Percentiles rank a stretch among this genome's conserved stretches.
These are phyloP conservation scores for Astreopora myriophthalma DNA, from an alignment of 64 coral and sea anemone species.

Conservation along the genomic window DNA sequence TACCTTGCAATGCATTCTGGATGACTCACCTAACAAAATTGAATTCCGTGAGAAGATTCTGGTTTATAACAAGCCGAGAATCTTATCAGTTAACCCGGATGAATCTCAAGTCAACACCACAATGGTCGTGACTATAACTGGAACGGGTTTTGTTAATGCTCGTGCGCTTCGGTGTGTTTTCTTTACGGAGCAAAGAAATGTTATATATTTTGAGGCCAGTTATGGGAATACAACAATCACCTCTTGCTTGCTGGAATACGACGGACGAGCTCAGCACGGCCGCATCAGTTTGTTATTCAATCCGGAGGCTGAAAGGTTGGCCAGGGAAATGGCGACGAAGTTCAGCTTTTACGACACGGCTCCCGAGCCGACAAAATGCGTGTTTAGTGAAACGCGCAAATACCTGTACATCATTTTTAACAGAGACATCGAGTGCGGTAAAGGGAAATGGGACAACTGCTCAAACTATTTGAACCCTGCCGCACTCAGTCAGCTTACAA, in stretches of 20 bases:
- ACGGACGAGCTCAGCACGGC: not conserved
- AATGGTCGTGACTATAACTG: constrained; percentile 54
- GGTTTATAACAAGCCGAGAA: not conserved
- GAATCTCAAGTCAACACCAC: constrained; percentile 8
- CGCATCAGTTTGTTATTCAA: not conserved
- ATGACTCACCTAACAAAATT: not conserved
- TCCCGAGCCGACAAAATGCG: not conserved
- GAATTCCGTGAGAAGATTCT: not conserved
- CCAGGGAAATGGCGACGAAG: not conserved
- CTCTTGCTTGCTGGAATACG: not conserved
- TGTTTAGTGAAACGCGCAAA: not conserved
- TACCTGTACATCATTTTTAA: not conserved
- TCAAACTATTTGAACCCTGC: not conserved
- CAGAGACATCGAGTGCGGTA: not conserved
- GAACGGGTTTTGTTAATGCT: constrained; percentile 77
- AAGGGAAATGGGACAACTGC: not conserved
- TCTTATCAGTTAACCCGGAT: not conserved
- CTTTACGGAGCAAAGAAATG: not conserved
- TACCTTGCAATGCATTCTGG: not conserved
- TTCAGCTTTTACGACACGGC: not conserved
- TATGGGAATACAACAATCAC: not conserved
- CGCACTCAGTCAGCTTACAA: not conserved
- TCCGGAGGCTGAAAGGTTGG: not conserved
- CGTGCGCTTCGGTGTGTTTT: not conserved
- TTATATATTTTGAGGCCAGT: not conserved